Conservation (phyloP, 2,113 vertebrate genomes). For the Eurystomus gularis region DNA sequence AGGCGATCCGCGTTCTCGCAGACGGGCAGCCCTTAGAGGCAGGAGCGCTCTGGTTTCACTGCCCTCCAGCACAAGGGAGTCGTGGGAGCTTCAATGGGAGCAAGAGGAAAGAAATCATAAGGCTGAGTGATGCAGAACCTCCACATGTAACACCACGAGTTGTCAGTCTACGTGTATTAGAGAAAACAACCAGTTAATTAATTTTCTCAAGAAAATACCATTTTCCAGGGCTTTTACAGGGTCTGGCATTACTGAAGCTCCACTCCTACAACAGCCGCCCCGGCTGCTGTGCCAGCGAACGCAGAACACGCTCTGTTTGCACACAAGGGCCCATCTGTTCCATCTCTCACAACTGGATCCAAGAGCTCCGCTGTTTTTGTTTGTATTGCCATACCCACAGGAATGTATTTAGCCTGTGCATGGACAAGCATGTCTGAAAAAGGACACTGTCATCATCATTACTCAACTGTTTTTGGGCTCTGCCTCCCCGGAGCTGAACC, state of each 20-base stretch:
- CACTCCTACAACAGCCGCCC: background rate
- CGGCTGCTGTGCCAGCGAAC: background rate
- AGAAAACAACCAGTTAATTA: background rate
- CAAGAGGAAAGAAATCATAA: background rate
- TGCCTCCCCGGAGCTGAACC: background rate
- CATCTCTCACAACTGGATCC: conserved; percentile 28
- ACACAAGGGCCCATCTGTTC: conserved; percentile 51
- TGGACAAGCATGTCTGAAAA: background rate
- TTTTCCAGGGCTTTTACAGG: background rate
- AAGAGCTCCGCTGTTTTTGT: background rate
- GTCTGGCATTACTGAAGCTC: background rate
- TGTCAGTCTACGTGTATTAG: background rate
- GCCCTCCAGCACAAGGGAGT: background rate
- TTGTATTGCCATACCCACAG: background rate
- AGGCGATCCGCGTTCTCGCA: background rate
- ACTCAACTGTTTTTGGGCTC: background rate
- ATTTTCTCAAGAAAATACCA: background rate
- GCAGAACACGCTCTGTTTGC: background rate
- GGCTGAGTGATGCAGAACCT: background rate
- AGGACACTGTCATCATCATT: background rate
- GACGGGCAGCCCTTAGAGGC: background rate
- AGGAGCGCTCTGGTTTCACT: background rate
- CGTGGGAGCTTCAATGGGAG: background rate
- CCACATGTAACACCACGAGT: background rate
- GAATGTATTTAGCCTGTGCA: background rate